Base-by-base conservation (phyloP, 2,113 vertebrate species). In the Diphyllodes magnificus region DNA sequence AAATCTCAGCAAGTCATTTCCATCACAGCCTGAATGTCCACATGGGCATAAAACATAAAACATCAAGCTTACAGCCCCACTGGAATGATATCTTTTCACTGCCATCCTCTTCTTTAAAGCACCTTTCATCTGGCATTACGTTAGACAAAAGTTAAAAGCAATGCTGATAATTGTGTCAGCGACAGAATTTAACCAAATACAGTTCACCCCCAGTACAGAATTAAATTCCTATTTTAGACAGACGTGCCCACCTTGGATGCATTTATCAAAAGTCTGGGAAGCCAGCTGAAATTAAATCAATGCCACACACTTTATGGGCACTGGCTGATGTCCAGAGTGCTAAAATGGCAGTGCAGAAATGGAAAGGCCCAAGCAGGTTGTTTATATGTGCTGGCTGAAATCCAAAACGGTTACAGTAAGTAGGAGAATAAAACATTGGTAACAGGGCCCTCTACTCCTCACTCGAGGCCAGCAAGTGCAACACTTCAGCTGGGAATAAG, bases 231-330 rank as follows among this genome's bases (percentile, higher is more conserved):
- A 51, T 95, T 96, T 94, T 82, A 75, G 71, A 61, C 15, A 91
- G 79, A 68, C 25, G 69, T 57, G 51, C 59, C 90, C 87, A 86
- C 82, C 66, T 75, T 59, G 77, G 69, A 92, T 82, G 50, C 70
- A 54, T 90, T 86, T 92, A 86, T 97, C 77, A 94, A 86, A 95
- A 96, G 69, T 91, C 95, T 97, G 90, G 69, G 78, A 83, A 96
- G 87, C 37, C 77, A 96, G 79, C 60, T 94, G 88, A 97, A 96
- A 95, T 96, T 94, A 95, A 97, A 96, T 94, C 91, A 95, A 96
- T 92, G 39, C 10, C 59, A 94, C 71, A 90, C 81, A 75, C 54
- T 96, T 97, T 96, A 97, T 89, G 71, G 78, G 61, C 59, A 91
- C 77, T 90, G 92, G 86, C 59, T 85, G 92, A 94, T 88, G 92